Evolutionary conservation across 2,797 vertebrate genomes (phyloP).

Genomic region (Brotula barbata): DNA sequence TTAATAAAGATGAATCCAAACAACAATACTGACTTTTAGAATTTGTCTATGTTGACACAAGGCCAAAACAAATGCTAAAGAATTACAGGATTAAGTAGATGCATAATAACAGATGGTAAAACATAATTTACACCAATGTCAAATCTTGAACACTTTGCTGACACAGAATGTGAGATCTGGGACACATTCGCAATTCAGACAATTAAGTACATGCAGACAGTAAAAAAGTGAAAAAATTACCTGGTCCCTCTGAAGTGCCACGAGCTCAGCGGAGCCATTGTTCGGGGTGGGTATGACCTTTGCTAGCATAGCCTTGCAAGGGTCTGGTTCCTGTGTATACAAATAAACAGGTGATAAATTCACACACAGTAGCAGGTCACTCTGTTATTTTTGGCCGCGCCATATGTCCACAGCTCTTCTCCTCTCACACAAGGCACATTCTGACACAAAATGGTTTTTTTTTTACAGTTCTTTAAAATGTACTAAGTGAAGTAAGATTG

Average conservation of each 20-base stretch:
- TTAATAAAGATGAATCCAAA: background rate
- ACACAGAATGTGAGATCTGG: background rate
- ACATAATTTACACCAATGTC: background rate
- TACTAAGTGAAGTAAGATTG: too few species aligned
- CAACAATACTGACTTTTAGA: background rate
- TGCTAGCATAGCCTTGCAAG: conserved; percentile 85
- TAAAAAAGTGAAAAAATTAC: conserved; percentile 64
- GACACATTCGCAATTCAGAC: conserved; percentile 7
- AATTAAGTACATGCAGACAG: background rate
- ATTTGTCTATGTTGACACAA: background rate
- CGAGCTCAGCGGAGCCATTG: conserved; percentile 92
- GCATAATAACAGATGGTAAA: background rate
- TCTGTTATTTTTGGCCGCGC: conserved; percentile 14
- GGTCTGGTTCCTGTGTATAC: conserved; percentile 82
- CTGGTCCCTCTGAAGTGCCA: conserved; percentile 87
- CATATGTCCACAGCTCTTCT: background rate
- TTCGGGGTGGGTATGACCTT: conserved; percentile 96
- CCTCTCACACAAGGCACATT: background rate
- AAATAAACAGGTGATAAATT: conserved; percentile 54
- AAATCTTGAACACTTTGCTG: conserved; percentile 6
- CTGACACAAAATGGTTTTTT: too few species aligned
- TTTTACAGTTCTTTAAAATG: too few species aligned
- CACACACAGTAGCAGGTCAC: conserved; percentile 25
- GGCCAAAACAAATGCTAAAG: background rate
- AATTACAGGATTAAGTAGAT: background rate